These are phyloP conservation scores for Therioaphis trifolii DNA, from an alignment of 2,888 invertebrate genomes.

Conservation along the genomic window DNA sequence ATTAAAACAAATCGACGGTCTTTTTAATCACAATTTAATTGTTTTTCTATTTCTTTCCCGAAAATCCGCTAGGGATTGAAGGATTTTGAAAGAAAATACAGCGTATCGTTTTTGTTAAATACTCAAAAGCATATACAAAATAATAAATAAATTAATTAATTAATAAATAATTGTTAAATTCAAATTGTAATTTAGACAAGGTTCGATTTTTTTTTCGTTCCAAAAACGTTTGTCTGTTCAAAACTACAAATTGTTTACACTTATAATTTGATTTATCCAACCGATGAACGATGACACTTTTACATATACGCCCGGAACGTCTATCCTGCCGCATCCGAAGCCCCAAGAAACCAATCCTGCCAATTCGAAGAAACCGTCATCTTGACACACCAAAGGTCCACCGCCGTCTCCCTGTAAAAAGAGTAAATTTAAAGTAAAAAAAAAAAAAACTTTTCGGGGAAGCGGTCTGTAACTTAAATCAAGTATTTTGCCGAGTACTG, in stretches of 20 bases:
- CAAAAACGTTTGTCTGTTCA: not conserved
- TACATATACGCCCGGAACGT: conserved; percentile 97
- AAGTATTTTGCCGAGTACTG: too few relatives aligned
- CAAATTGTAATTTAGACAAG: conserved; percentile 11
- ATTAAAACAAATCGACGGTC: not conserved
- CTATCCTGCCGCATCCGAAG: conserved; percentile 90
- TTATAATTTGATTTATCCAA: conserved; percentile 97
- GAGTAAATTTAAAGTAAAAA: too few relatives aligned
- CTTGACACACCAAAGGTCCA: conserved; percentile 91
- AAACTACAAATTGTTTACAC: conserved; percentile 86
- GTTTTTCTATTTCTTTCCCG: not conserved
- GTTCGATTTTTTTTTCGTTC: not conserved
- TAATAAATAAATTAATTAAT: conserved; percentile 31
- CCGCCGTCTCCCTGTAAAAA: conserved; percentile 97
- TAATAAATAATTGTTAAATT: not conserved
- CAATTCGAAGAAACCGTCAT: conserved; percentile 91
- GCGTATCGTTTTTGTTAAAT: not conserved
- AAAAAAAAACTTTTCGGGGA: too few relatives aligned
- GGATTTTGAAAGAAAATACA: not conserved
- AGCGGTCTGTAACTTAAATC: too few relatives aligned
- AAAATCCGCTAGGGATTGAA: not conserved
- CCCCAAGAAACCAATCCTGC: conserved; percentile 96
- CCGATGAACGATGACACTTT: conserved; percentile 95
- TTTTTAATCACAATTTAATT: not conserved
- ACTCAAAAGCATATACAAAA: not conserved